Evolutionary conservation across 2,797 vertebrate species (phyloP), one percentile per base, ranked within the genome.

Genomic region (Anabacerthia variegaticeps): DNA sequence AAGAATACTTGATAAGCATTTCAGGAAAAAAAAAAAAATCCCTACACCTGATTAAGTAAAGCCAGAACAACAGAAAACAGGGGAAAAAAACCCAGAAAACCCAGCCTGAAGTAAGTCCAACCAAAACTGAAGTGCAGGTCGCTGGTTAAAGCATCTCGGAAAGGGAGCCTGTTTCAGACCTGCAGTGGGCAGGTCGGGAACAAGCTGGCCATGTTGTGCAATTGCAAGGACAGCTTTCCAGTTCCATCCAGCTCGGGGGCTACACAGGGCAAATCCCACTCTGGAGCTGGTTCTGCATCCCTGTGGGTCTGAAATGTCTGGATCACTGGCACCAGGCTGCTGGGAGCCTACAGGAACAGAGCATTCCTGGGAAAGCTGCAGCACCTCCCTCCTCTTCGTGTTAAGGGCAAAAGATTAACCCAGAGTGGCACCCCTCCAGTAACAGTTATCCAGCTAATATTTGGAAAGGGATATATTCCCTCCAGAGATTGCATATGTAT

Each of bases 141-240:
- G 54, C 92, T 89, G 81, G 89, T 97, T 91, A 88, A 88, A 94
- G 87, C 92, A 94, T 85, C 28, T 72, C 63, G 44, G 85, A 76
- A 83, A 90, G 93, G 49, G 44, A 75, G 87, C 61, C 65, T 89
- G 78, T 92, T 97, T 92, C 81, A 95, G 82, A 94, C 92, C 82
- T 93, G 92, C 67, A 43, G 88, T 32, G 80, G 14, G 28, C 88
- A 94, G 59, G 59, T 71, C 83, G 94, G 92, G 71, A 85, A 87
- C 83, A 92, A 88, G 69, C 77, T 63, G 56, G 32, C 41, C 58
- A 81, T 63, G 75, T 69, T 67, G 94, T 93, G 66, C 91, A 94
- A 88, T 51, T 86, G 91, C 76, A 96, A 97, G 93, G 93, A 96
- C 84, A 96, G 89, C 94, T 95, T 96, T 95, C 87, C 68, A 92